Conservation (phyloP, 2,888 invertebrate species). For the Nemurella pictetii region DNA sequence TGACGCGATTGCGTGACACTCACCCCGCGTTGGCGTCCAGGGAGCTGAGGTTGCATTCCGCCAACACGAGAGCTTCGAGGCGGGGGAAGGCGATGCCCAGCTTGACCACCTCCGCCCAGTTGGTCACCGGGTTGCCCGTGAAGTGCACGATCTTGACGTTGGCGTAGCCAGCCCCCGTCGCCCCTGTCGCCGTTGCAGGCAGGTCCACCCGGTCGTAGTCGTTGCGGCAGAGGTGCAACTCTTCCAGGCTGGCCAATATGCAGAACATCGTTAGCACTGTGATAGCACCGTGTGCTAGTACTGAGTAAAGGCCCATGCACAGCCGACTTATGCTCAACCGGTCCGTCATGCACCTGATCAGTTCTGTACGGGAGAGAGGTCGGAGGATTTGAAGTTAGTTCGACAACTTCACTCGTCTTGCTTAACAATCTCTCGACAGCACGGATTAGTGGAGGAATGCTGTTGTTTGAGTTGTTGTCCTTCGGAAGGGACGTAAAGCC, state of each 20-base stretch:
- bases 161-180: slow-evolving; percentile 59
- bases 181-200: slow-evolving; percentile 49
- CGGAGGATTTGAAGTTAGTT: too few relatives aligned
- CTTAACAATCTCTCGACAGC: too few relatives aligned
- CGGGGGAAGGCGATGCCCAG: slow-evolving; percentile 85
- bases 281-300: too few relatives aligned
- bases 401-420: too few relatives aligned
- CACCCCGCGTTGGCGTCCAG: slow-evolving; percentile 49
- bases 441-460: too few relatives aligned
- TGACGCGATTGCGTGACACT: not conserved
- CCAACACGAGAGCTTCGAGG: slow-evolving; percentile 81
- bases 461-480: too few relatives aligned
- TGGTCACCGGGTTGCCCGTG: slow-evolving; percentile 82
- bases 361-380: too few relatives aligned
- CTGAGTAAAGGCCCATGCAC: too few relatives aligned
- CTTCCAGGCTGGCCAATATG: slow-evolving; percentile 68
- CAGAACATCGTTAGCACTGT: too few relatives aligned
- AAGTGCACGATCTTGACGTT: slow-evolving; percentile 81
- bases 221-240: slow-evolving; percentile 90
- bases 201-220: slow-evolving; percentile 79
- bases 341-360: too few relatives aligned
- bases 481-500: too few relatives aligned
- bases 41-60: slow-evolving; percentile 77
- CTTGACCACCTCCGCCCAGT: slow-evolving; percentile 82
- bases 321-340: too few relatives aligned